Base-by-base conservation (phyloP, 2,888 invertebrate genomes). In the Eupithecia tripunctaria region DNA sequence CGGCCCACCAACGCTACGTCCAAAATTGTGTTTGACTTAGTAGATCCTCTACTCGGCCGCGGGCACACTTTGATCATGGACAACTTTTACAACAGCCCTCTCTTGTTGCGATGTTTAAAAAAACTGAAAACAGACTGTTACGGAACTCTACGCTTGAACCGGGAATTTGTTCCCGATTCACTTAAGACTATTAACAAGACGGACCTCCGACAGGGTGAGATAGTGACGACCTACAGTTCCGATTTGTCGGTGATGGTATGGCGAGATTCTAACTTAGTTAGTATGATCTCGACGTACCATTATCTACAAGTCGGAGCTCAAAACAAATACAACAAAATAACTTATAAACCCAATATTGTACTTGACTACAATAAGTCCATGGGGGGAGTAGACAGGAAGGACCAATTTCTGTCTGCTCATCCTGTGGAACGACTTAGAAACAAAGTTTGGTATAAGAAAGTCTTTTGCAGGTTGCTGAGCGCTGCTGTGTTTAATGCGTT, bases 261-360 rank as follows among this genome's bases (percentile, higher is more conserved):
- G 69, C 69, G 64, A 64, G 69, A 64, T 38, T 25, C 69, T 29
- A 70, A 70, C 51, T 38, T 70, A 0, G 51, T 70, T 25, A 64
- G 70, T 3, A 66, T 70, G 70, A 70, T 70, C 25, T 65, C 59
- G 59, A 70, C 69, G 14, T 70, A 64, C 14, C 64, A 69, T 51
- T 47, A 67, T 15, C 15, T 62, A n/a, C 18, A 1, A 15, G 3
- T 32, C 62, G 62, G 62, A 62, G 2, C 29, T 8, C 27, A 7
- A 10, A 2, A 29, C 0, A 27, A 25, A 15, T 59, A 59, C 15
- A 25, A 59, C 4, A 59, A 15, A 5, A 3, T 15, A 5, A 27
- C 27, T 0, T 59, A 59, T 5, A 59, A 59, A 27, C 59, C 59
- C 0, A 59, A 2, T 1, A 15, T 59, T 15, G 59, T 59, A 5